A percentile compares a stretch with the other conserved stretches of the same genome.
phyloP scores from a whole-genome alignment of 1,140 invertebrate genomes.

The Phymorhynchus buccinoides region DNA sequence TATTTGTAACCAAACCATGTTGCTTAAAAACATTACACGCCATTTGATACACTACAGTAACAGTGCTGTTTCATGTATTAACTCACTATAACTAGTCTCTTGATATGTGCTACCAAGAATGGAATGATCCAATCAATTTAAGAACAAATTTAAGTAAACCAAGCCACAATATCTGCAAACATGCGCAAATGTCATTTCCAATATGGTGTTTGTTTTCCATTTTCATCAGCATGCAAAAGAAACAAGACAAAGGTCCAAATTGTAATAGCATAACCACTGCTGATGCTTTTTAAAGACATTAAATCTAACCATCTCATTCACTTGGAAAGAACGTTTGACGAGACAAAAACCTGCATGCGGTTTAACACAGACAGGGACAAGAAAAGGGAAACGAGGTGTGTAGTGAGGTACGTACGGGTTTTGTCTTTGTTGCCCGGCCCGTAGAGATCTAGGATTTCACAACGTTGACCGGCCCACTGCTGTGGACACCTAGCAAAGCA shows the following conservation, averaged over 20 bases:
- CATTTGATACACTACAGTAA: too few relatives aligned
- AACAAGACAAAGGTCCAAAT: neutral
- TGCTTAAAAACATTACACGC: too few relatives aligned
- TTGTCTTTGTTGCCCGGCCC: constrained; percentile 21
- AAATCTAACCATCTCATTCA: neutral
- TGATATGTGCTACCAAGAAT: too few relatives aligned
- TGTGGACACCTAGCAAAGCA: constrained; percentile 39
- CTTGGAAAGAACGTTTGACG: neutral
- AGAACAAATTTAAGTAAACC: neutral
- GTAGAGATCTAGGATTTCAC: constrained; percentile 39
- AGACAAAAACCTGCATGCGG: neutral
- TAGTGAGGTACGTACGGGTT: constrained; percentile 41
- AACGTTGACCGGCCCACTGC: constrained; percentile 40
- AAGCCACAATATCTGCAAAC: neutral
- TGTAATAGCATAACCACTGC: neutral
- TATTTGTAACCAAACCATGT: too few relatives aligned
- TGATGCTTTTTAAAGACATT: neutral
- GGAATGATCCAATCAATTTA: too few relatives aligned
- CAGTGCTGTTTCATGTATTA: too few relatives aligned
- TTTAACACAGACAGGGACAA: neutral
- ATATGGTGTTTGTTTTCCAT: neutral
- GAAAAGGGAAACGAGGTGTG: neutral
- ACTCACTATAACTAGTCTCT: too few relatives aligned
- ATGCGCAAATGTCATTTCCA: neutral
- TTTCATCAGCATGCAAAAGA: neutral